Percentiles rank a stretch among this genome's conserved stretches.
Evolutionary conservation across 2,113 vertebrate species (phyloP).

Genomic region (Garra rufa): DNA sequence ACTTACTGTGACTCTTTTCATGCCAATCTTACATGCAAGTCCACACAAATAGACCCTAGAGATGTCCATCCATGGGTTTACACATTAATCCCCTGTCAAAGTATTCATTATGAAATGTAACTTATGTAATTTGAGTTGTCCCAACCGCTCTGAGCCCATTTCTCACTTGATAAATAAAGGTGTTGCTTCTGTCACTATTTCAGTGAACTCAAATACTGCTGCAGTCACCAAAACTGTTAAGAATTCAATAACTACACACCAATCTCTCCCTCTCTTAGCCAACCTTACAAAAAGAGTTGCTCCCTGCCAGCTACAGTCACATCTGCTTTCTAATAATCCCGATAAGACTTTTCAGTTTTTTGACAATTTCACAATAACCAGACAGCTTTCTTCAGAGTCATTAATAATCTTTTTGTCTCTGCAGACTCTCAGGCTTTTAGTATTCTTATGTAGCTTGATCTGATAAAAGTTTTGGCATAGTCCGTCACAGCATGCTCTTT

Average conservation of each 20-base stretch:
- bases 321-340: not conserved
- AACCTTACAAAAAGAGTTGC: not conserved
- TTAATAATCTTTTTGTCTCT: not conserved
- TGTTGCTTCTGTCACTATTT: not conserved
- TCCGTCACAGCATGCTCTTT: not conserved
- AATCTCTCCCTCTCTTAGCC: not conserved
- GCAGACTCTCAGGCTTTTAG: not conserved
- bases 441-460: not conserved
- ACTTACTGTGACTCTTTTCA: not conserved
- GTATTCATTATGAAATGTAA: not conserved
- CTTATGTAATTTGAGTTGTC: not conserved
- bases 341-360: not conserved
- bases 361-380: not conserved
- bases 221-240: not conserved
- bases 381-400: not conserved
- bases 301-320: not conserved
- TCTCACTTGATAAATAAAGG: not conserved
- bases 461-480: not conserved
- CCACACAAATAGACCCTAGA: not conserved
- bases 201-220: not conserved
- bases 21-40: not conserved
- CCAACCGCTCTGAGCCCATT: not conserved
- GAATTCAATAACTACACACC: not conserved
- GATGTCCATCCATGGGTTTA: not conserved
- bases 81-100: not conserved